A percentile compares a stretch with the other conserved stretches of the same genome.
Evolutionary conservation across 2,113 vertebrate genomes (phyloP).

Genomic region (Spizaetus ornatus): DNA sequence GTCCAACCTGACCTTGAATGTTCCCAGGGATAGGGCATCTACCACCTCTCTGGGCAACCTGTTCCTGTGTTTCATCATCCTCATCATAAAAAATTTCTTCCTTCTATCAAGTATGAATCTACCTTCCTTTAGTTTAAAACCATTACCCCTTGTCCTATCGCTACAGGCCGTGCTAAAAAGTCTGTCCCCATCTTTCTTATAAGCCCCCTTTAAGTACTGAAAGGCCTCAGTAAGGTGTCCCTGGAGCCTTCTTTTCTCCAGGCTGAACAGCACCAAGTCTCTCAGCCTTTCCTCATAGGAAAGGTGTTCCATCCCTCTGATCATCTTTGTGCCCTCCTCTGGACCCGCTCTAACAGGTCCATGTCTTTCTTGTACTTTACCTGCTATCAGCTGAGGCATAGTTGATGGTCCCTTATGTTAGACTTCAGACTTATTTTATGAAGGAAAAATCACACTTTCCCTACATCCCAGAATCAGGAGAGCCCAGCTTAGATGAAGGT

Average conservation of each 20-base stretch:
- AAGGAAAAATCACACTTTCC: neutral
- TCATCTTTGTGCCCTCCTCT: neutral
- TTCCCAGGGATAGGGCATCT: neutral
- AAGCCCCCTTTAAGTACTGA: no score
- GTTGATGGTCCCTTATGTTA: neutral
- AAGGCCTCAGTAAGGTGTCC: neutral
- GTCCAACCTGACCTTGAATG: neutral
- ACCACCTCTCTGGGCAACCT: neutral
- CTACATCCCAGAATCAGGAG: neutral
- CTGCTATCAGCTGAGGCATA: neutral
- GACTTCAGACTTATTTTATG: neutral
- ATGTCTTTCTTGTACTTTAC: neutral
- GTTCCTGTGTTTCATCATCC: neutral
- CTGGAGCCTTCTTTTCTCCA: neutral
- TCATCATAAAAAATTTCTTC: neutral
- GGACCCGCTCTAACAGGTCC: neutral
- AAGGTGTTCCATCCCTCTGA: neutral
- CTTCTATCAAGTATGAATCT: neutral
- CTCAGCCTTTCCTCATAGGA: neutral
- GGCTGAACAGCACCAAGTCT: neutral
- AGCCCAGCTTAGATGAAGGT: neutral
- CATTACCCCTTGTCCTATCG: neutral
- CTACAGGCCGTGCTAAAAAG: neutral
- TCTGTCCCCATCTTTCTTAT: no score
- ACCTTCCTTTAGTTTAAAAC: neutral